Conservation (phyloP, 2,888 invertebrate species). For the Uloborus plumipes region DNA sequence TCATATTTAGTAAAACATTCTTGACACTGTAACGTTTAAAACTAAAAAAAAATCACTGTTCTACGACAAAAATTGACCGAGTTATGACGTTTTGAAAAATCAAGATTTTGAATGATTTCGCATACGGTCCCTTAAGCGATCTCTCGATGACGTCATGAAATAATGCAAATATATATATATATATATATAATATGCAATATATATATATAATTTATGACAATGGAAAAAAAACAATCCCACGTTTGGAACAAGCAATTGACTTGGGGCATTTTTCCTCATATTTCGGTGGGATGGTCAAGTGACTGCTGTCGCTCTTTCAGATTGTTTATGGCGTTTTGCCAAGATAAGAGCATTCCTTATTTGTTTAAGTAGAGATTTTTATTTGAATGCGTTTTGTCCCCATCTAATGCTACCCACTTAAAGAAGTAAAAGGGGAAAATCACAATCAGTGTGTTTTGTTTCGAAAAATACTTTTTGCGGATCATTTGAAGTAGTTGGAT, state of each 20-base stretch:
- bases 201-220: too few species aligned
- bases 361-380: slow-evolving; percentile 49
- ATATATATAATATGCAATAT: too few species aligned
- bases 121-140: too few species aligned
- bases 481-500: slow-evolving; percentile 25
- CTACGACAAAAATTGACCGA: too few species aligned
- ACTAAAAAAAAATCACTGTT: too few species aligned
- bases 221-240: too few species aligned
- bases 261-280: not conserved
- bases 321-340: slow-evolving; percentile 48
- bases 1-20: too few species aligned
- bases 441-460: slow-evolving; percentile 43
- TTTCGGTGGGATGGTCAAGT: slow-evolving; percentile 27
- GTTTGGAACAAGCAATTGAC: not conserved
- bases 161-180: too few species aligned
- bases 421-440: not conserved
- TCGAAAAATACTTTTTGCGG: slow-evolving; percentile 17
- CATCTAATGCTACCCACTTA: not conserved
- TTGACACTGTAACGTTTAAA: too few species aligned
- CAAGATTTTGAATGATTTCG: too few species aligned
- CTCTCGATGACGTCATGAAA: too few species aligned
- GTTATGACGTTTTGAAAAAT: too few species aligned
- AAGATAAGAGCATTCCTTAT: slow-evolving; percentile 39
- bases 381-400: slow-evolving; percentile 43
- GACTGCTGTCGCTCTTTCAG: slow-evolving; percentile 20